Evolutionary conservation across 64 coral and sea anemone genomes (phyloP), one percentile per base, ranked within the genome.

Genomic region (Dendrophyllia cribrosa): DNA sequence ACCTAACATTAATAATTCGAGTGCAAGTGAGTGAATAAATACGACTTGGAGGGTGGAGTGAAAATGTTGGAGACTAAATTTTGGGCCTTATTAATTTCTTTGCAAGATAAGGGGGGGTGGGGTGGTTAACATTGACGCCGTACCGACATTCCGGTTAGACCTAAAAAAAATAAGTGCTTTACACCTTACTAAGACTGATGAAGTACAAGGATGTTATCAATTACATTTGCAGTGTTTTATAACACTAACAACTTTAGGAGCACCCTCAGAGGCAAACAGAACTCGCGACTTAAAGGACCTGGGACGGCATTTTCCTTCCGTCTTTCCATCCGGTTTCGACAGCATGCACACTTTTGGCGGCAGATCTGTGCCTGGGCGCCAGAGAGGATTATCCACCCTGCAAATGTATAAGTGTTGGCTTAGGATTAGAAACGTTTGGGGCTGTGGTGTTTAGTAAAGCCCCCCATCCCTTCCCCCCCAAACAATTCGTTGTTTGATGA

Each of bases 161-260:
- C 7, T 7, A 56, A 7, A 5, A 4, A 56, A 9, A 56, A 1
- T 56, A 56, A 56, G 53, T 56, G 53, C 53, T 56, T 56, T 56
- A 56, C 0, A 34, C 5, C 34, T 70, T 9, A 70, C 6, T 10
- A 70, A 10, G 9, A 23, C 23, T 70, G 6, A 6, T 74, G 12
- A 19, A 14, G 3, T 15, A 16, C 23, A 48, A 0, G 4, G 12
- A 74, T 50, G 7, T 5, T 19, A 43, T 53, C 17, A 76, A 2
- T 52, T 22, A 52, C 74, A 53, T 76, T 52, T 76, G 17, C 74
- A 76, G 4, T 20, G 74, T 76, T 76, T 76, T 76, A 53, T 21
- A 47, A 52, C 48, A 7, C 51, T 76, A 21, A 76, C 48, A 51
- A 43, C 19, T 13, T 76, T 76, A n/a, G 20, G 49, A 21, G 49